A percentile compares a stretch with the other conserved stretches of the same genome.
Conservation (phyloP, 2,888 invertebrate genomes). For the Flabesymbios commensalis region DNA sequence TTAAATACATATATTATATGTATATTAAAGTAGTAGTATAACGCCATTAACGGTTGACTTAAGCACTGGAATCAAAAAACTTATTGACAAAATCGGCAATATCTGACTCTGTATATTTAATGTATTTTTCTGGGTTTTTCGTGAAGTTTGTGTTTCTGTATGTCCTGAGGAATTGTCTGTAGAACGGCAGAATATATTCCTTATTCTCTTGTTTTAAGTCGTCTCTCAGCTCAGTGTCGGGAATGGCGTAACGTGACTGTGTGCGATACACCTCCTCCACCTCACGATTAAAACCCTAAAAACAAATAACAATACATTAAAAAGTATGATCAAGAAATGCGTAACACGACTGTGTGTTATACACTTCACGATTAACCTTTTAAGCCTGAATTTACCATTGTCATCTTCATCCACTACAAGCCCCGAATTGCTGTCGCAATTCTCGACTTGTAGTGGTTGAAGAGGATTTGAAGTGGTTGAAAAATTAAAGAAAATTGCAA, state of each 20-base stretch:
- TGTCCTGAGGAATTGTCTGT: slow-evolving; percentile 64
- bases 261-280: slow-evolving; percentile 84
- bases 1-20: too few relatives aligned
- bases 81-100: slow-evolving; percentile 82
- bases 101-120: slow-evolving; percentile 85
- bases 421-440: too few relatives aligned
- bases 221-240: slow-evolving; percentile 86
- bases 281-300: slow-evolving; percentile 91
- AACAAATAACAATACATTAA: slow-evolving; percentile 22
- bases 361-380: too few relatives aligned
- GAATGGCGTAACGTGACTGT: slow-evolving; percentile 90
- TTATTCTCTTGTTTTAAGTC: slow-evolving; percentile 87
- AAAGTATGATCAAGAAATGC: neutral
- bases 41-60: neutral
- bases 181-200: slow-evolving; percentile 83
- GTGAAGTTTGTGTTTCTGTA: slow-evolving; percentile 77
- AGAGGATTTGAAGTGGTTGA: too few relatives aligned
- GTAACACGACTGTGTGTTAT: too few relatives aligned
- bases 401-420: too few relatives aligned
- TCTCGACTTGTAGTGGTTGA: too few relatives aligned
- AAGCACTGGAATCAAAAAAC: slow-evolving; percentile 74
- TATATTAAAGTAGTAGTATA: too few relatives aligned
- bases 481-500: too few relatives aligned
- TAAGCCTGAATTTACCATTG: too few relatives aligned
- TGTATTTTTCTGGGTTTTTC: slow-evolving; percentile 91